Evolutionary conservation across 1,140 invertebrate genomes (phyloP), one percentile per base, ranked within the genome.

Genomic region (Drosophila pachea): DNA sequence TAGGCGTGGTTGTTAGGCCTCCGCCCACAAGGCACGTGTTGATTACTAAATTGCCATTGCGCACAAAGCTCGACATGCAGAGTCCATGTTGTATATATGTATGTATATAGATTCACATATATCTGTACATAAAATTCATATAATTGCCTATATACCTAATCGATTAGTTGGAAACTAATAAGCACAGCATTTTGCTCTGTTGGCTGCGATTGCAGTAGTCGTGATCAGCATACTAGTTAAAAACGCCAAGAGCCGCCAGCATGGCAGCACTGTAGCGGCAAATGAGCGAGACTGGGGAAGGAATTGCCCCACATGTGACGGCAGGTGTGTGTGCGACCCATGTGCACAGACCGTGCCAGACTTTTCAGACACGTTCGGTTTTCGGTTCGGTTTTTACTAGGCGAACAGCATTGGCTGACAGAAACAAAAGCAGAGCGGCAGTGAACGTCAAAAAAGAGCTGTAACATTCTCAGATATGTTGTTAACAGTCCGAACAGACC

Each of bases 341-440:
- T 83, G 78, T 78, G 81, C 73, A 79, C 73, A 71, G 74, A 78
- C 63, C 73, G 77, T 81, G 81, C 73, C 81, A 82, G 81, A 81
- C 76, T 84, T 86, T 86, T 79, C 73, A 84, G 81, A 84, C 81
- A 84, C 81, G 81, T 86, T 86, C 81, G 81, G 74, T 84, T 82
- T 82, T 83, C 78, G 78, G 79, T 84, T 84, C 79, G 77, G 76
- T 77, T 86, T 86, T 53, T 12, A 81, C 73, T 71, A 86, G 81
- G 81, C 76, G 45, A 68, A 16, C 65, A 84, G 81, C 35, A 68
- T 36, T 5, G 14, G 2, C 8, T 9, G 36, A 43, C 42, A 53
- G 36, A 7, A 12, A 11, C 32, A 33, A 49, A 16, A 2, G 56
- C 38, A 14, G 31, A 42, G 36, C 43, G 35, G 35, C 31, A 32